Evolutionary conservation across 2,797 vertebrate genomes (phyloP).

Genomic region (Eulemur rubriventer): DNA sequence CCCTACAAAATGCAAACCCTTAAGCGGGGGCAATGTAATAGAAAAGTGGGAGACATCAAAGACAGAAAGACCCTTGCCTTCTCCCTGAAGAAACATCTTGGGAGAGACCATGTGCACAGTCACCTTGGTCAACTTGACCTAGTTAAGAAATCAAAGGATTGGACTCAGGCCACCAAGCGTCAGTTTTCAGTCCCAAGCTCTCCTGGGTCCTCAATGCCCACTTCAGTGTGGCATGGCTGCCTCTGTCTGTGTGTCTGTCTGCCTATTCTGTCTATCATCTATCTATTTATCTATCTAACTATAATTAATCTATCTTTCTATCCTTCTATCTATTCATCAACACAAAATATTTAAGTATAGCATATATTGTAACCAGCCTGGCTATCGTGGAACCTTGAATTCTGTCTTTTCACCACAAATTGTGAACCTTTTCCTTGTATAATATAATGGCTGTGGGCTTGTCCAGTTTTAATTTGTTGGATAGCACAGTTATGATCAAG

Average conservation of each 20-base stretch:
- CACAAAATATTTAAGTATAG: not conserved
- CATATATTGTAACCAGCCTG: not conserved
- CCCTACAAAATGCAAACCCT: too few species aligned
- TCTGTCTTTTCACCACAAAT: not conserved
- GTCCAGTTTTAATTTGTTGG: not conserved
- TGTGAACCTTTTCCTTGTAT: not conserved
- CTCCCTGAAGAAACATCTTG: not conserved
- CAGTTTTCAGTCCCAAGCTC: not conserved
- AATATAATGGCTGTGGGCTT: not conserved
- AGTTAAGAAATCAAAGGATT: not conserved
- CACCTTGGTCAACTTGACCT: rapidly evolving
- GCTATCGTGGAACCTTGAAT: not conserved
- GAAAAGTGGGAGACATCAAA: not conserved
- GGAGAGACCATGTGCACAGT: not conserved
- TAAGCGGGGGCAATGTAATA: too few species aligned
- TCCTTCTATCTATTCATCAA: not conserved
- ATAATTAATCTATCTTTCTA: not conserved
- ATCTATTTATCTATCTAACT: too few species aligned
- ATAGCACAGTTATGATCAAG: not conserved
- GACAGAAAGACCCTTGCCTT: not conserved
- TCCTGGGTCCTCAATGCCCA: rapidly evolving
- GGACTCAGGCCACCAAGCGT: not conserved
- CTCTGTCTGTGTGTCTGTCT: not conserved
- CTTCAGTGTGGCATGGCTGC: too few species aligned
- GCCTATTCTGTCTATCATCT: not conserved